Evolutionary conservation across 2,888 invertebrate species (phyloP).

Genomic region (Meghimatium bilineatum): DNA sequence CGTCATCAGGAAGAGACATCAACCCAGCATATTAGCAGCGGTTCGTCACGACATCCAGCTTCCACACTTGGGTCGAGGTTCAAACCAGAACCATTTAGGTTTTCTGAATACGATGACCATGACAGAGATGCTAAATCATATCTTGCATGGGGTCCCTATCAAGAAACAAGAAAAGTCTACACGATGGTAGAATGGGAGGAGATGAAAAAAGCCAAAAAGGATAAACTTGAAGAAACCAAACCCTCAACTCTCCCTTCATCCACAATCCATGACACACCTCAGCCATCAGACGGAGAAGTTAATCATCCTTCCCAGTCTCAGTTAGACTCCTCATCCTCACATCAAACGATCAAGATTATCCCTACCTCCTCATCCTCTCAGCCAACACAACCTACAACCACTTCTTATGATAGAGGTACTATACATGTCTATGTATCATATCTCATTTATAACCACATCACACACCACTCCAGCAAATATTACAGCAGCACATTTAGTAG

Average conservation of each 20-base stretch:
- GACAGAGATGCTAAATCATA: slow-evolving; percentile 45
- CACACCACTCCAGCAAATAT: too few species aligned
- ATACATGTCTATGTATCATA: neutral
- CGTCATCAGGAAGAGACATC: neutral
- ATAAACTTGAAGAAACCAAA: slow-evolving; percentile 37
- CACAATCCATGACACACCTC: slow-evolving; percentile 39
- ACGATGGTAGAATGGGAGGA: slow-evolving; percentile 75
- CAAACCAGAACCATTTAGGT: slow-evolving; percentile 23
- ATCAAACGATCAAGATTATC: slow-evolving; percentile 8
- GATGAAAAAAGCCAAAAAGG: slow-evolving; percentile 63
- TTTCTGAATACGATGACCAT: slow-evolving; percentile 21
- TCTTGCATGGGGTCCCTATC: slow-evolving; percentile 65
- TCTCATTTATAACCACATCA: neutral
- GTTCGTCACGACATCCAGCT: neutral
- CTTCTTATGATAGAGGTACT: slow-evolving; percentile 43
- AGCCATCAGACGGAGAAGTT: slow-evolving; percentile 1
- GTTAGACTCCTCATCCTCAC: slow-evolving; percentile 35
- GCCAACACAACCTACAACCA: slow-evolving; percentile 20
- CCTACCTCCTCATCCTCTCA: slow-evolving; percentile 31
- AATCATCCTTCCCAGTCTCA: slow-evolving; percentile 32
- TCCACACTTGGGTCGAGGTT: neutral
- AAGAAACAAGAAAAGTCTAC: slow-evolving; percentile 70
- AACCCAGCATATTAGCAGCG: neutral
- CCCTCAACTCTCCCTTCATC: slow-evolving; percentile 17
- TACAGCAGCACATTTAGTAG: too few species aligned